Base-by-base conservation (phyloP, 2,888 invertebrate genomes). In the Metellina segmentata region DNA sequence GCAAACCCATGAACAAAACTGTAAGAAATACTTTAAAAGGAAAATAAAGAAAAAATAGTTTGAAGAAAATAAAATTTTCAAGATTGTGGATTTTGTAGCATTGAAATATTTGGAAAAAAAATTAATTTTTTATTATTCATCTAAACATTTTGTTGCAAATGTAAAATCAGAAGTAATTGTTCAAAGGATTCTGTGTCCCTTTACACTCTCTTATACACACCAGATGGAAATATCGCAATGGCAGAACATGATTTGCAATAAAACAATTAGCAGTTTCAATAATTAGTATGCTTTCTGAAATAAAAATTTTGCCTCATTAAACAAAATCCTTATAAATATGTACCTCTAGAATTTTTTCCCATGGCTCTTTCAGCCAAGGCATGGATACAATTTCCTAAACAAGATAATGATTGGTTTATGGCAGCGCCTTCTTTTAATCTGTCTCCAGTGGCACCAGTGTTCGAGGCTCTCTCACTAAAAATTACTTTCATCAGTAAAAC, bases 361-460 rank as follows among this genome's bases (percentile, higher is more conserved):
- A 93, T 91, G 79, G 94, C 94, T 92, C 94, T 94, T 94, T 96
- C 95, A 6, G 95, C 95, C 70, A 96, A 94, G 48, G 95, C 95
- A 89, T 95, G 94, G 69, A 96, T 96, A 92, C 95, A 95, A 94
- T 96, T 95, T 34, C 96, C 96, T 11, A 96, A 94, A 81, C 95
- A 95, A 0, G 96, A 95, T 88, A 96, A 94, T 2, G 96, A 96
- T 93, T 95, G 95, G 94, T 96, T 96, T 93, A 96, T 96, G 74
- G 96, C 95, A 2, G 96, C 96, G 13, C 96, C 96, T 94, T 96
- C 96, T 94, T 96, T 96, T 75, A 96, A 94, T 49, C 96, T 94
- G 90, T 96, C 96, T 1, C 96, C 96, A 49, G 95, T 95, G 6
- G 96, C 95, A 79, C 96, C 96, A 11, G 96, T 95, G 91, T 95